Percentiles rank a stretch among this genome's conserved stretches.
Conservation (phyloP, 2,888 invertebrate species). For the Cephalotes varians region DNA sequence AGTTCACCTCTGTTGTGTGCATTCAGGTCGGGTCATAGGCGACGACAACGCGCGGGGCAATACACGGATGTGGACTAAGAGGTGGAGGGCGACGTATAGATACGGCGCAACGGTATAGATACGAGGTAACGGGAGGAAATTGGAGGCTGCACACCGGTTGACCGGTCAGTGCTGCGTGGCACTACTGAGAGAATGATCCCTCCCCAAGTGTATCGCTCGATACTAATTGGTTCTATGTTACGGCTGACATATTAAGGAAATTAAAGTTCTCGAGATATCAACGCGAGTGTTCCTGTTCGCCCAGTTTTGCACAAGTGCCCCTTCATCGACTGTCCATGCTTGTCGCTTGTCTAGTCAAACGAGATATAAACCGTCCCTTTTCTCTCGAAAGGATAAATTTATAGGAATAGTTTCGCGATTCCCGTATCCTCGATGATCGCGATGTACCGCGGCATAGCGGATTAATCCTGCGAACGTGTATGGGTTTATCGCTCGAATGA, state of each 20-base stretch:
- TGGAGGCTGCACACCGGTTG: constrained; percentile 78
- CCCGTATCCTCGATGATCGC: constrained; percentile 39
- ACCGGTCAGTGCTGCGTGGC: constrained; percentile 78
- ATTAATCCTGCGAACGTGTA: constrained; percentile 55
- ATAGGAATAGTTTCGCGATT: constrained; percentile 40
- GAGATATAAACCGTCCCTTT: constrained; percentile 8
- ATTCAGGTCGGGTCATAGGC: constrained; percentile 75
- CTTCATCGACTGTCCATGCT: background rate
- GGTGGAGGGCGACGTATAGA: constrained; percentile 70
- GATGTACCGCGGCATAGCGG: background rate
- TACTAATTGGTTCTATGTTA: constrained; percentile 80
- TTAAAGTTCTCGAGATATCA: constrained; percentile 77
- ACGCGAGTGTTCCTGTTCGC: constrained; percentile 67
- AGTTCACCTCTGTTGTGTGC: constrained; percentile 74
- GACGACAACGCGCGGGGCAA: constrained; percentile 63
- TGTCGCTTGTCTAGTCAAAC: constrained; percentile 32
- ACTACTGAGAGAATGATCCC: constrained; percentile 56
- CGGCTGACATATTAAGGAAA: constrained; percentile 80
- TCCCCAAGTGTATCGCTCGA: constrained; percentile 74
- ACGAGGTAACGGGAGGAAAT: constrained; percentile 82
- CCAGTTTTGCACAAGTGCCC: constrained; percentile 57
- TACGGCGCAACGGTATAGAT: constrained; percentile 70
- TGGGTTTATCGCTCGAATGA: constrained; percentile 60
- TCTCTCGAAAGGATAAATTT: constrained; percentile 9
- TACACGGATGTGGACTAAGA: constrained; percentile 24